Evolutionary conservation across 2,888 invertebrate species (phyloP).

Genomic region (Orthonevra nobilis): DNA sequence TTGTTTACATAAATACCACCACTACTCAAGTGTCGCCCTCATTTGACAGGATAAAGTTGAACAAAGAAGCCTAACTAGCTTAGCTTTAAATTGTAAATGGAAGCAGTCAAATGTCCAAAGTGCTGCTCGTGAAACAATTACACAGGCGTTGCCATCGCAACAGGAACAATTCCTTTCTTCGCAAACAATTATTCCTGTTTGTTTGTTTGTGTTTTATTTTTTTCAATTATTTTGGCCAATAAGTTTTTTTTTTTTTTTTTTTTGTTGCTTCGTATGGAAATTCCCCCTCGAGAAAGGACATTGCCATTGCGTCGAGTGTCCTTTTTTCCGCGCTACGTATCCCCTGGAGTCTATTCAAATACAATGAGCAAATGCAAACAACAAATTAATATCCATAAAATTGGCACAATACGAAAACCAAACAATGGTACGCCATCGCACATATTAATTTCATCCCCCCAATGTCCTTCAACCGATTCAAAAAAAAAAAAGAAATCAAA

Average conservation of each 20-base stretch:
- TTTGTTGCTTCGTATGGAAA: constrained; percentile 1
- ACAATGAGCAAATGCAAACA: constrained; percentile 60
- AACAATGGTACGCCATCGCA: constrained; percentile 50
- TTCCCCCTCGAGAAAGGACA: not conserved
- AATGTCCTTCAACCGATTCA: not conserved
- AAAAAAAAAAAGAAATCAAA: constrained; percentile 6
- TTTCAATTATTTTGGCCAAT: constrained; percentile 40
- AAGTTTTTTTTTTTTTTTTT: constrained; percentile 24
- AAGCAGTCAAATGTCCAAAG: too few relatives aligned
- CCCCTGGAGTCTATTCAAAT: constrained; percentile 44
- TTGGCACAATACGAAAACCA: constrained; percentile 64
- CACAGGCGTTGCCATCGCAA: too few relatives aligned
- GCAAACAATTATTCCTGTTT: too few relatives aligned
- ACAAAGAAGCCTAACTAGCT: too few relatives aligned
- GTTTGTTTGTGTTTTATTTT: too few relatives aligned
- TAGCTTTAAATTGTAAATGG: too few relatives aligned
- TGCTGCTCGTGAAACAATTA: too few relatives aligned
- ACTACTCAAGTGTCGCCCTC: too few relatives aligned
- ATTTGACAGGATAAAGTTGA: too few relatives aligned
- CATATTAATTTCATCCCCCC: not conserved
- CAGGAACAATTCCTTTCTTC: too few relatives aligned
- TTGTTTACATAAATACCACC: too few relatives aligned
- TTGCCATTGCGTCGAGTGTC: constrained; percentile 1
- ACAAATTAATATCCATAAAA: constrained; percentile 69
- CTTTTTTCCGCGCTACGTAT: not conserved